Percentiles rank a stretch among this genome's conserved stretches.
Conservation (phyloP, 2,113 vertebrate genomes). For the Tichodroma muraria region DNA sequence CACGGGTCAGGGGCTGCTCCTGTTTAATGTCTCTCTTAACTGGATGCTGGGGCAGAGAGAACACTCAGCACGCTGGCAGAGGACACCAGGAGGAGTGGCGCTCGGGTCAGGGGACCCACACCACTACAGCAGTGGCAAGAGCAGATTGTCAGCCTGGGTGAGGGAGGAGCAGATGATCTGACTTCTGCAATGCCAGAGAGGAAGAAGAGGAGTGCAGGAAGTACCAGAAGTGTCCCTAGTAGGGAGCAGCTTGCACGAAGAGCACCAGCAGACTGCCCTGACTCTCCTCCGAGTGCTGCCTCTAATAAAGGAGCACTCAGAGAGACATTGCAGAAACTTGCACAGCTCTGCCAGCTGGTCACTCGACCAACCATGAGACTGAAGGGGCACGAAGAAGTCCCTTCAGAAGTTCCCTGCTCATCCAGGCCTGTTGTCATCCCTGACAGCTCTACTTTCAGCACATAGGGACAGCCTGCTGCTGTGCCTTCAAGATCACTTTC, state of each 20-base stretch:
- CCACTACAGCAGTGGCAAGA: neutral
- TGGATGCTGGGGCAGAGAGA: neutral
- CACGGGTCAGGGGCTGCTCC: neutral
- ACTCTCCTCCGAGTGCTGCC: neutral
- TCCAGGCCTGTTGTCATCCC: fast-evolving
- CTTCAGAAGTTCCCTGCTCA: neutral
- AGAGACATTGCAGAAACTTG: neutral
- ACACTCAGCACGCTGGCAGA: neutral
- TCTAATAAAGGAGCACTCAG: neutral
- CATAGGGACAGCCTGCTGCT: neutral
- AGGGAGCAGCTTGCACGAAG: neutral
- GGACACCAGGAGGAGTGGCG: no score
- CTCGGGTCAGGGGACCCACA: neutral
- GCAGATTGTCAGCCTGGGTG: neutral
- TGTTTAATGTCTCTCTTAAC: no score
- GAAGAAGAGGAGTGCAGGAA: neutral
- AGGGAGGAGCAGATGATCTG: neutral
- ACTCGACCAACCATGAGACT: fast-evolving
- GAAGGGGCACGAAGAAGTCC: neutral
- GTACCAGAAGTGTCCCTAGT: neutral
- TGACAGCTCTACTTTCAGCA: fast-evolving
- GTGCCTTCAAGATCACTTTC: neutral
- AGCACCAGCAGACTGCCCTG: neutral
- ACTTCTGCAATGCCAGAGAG: neutral
- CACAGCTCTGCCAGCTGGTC: neutral